A percentile compares a stretch with the other conserved stretches of the same genome.
Evolutionary conservation across 2,888 invertebrate genomes (phyloP).

Genomic region (Drosophila lutescens): DNA sequence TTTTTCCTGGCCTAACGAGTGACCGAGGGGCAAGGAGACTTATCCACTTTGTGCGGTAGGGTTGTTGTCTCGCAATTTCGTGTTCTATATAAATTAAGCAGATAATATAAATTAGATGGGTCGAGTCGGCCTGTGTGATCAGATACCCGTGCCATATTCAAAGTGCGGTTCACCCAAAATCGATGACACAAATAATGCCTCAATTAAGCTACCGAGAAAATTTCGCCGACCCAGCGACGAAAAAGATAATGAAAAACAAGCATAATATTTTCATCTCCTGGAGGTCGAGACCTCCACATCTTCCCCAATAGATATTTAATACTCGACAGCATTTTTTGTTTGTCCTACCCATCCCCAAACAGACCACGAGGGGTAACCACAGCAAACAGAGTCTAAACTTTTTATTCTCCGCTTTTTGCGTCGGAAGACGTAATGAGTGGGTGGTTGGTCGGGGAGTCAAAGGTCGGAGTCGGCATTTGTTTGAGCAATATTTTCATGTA

Average conservation of each 20-base stretch:
- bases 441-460: not conserved
- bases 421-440: constrained; percentile 66
- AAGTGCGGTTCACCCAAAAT: constrained; percentile 45
- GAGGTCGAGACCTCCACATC: constrained; percentile 45
- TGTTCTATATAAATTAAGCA: constrained; percentile 66
- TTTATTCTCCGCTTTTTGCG: constrained; percentile 29
- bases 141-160: constrained; percentile 31
- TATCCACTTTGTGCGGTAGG: constrained; percentile 19
- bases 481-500: constrained; percentile 61
- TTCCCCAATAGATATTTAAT: constrained; percentile 74
- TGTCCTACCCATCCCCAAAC: constrained; percentile 7
- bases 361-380: constrained; percentile 55
- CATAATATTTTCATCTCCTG: constrained; percentile 48
- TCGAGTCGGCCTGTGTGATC: constrained; percentile 34
- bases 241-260: constrained; percentile 66
- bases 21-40: not conserved
- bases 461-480: constrained; percentile 7
- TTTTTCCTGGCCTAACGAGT: constrained; percentile 13
- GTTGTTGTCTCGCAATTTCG: constrained; percentile 38
- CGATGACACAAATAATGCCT: constrained; percentile 76
- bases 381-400: constrained; percentile 53
- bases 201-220: constrained; percentile 59
- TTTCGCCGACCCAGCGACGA: constrained; percentile 8
- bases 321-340: constrained; percentile 59
- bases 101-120: constrained; percentile 67